Conservation (phyloP, 2,113 vertebrate genomes). For the Porphyrio hochstetteri region DNA sequence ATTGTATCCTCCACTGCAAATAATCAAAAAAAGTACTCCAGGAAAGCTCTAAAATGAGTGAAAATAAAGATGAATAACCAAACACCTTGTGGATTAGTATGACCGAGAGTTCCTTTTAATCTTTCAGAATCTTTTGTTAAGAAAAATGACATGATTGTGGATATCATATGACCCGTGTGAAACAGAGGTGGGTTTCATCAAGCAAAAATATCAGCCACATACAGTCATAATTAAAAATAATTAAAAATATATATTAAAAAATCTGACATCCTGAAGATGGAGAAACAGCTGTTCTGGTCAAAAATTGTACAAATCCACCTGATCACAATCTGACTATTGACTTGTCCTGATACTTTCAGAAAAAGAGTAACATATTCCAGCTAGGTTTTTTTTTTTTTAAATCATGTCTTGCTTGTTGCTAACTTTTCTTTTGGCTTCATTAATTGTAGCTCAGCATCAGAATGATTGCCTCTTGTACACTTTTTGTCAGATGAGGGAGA, state of each 20-base stretch:
- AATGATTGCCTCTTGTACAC: neutral
- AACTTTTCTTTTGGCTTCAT: neutral
- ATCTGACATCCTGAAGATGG: neutral
- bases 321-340: neutral
- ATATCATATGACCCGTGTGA: rapidly evolving
- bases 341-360: neutral
- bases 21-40: neutral
- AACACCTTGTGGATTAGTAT: neutral
- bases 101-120: neutral
- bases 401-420: neutral
- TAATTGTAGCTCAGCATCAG: neutral
- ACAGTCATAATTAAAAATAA: neutral
- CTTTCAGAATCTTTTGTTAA: neutral
- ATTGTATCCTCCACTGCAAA: slow-evolving; percentile 15
- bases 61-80: neutral
- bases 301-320: neutral
- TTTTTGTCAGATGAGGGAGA: neutral
- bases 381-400: neutral
- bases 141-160: neutral
- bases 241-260: neutral
- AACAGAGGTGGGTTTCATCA: rapidly evolving
- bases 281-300: neutral
- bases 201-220: neutral
- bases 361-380: neutral
- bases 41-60: neutral